Base-by-base conservation (phyloP, 2,888 invertebrate species). In the Eilema depressum region DNA sequence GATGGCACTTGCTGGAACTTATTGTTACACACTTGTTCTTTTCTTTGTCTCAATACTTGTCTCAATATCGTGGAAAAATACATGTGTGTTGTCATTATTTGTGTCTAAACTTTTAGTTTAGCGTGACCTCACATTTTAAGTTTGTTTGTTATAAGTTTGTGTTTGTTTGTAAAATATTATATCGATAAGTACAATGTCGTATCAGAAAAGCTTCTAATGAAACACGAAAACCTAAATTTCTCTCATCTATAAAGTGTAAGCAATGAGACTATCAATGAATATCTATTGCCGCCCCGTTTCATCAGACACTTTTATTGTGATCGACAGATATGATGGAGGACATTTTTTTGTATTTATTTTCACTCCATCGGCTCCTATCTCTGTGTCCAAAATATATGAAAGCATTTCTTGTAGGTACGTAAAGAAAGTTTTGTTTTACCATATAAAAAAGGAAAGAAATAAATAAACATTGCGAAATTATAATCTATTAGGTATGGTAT, bases 251-350 rank as follows among this genome's bases (percentile, higher is more conserved):
- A 53, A 53, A 53, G 10, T 53, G n/a, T 20, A n/a, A 53, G 53
- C 53, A 53, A 53, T 47, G 47, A 47, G 20, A 20, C 20, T 47
- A 47, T 20, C 47, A 20, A 7, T n/a, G n/a, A 53, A 53, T n/a
- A 41, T 41, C 53, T 53, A n/a, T 53, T n/a, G n/a, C 53, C n/a
- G n/a, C 53, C n/a, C 53, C n/a, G n/a, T 53, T 53, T 53, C 53
- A n/a, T 53, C n/a, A 53, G n/a, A n/a, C n/a, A 53, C n/a, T 53
- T 53, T n/a, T n/a, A 53, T 53, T 53, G 53, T 53, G 53, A 53
- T 53, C n/a, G 53, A 53, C 53, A 53, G 53, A 8, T 53, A 53
- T n/a, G n/a, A 53, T n/a, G 10, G 53, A 53, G 53, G 53, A 20
- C 47, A 7, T 5, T 53, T 53, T 47, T 53, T 53, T n/a, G 10